Conservation (phyloP, 2,113 vertebrate species). For the Gymnorhina tibicen region DNA sequence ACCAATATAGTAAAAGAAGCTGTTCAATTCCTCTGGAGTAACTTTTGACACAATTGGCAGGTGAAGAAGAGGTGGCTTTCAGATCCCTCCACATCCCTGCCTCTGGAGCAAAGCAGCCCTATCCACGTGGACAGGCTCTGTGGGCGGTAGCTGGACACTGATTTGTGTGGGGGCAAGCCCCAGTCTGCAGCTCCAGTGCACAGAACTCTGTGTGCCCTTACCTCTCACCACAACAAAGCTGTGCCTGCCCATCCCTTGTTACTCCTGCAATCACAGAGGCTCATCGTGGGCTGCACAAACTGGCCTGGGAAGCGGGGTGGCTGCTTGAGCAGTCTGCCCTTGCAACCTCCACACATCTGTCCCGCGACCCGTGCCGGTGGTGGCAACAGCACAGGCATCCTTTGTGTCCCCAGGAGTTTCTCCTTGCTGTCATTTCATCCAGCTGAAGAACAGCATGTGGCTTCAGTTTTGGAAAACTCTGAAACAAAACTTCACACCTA, state of each 20-base stretch:
- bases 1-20: not conserved
- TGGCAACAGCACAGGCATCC: accelerated
- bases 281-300: accelerated
- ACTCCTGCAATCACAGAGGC: not conserved
- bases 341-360: accelerated
- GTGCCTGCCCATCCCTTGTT: accelerated
- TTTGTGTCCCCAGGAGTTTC: not conserved
- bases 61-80: not conserved
- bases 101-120: not conserved
- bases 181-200: not conserved
- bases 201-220: accelerated
- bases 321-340: accelerated
- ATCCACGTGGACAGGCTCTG: accelerated
- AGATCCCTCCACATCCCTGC: not conserved
- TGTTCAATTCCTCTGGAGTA: not conserved
- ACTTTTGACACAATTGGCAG: not conserved
- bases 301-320: not conserved
- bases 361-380: accelerated
- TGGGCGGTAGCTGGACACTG: not conserved
- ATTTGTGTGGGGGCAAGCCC: not conserved
- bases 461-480: constrained; percentile 68
- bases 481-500: constrained; percentile 80
- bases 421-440: constrained; percentile 53
- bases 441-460: constrained; percentile 77
- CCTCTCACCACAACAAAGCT: not conserved